Base-by-base conservation (phyloP, 2,888 invertebrate genomes). In the Agriopis leucophaearia region DNA sequence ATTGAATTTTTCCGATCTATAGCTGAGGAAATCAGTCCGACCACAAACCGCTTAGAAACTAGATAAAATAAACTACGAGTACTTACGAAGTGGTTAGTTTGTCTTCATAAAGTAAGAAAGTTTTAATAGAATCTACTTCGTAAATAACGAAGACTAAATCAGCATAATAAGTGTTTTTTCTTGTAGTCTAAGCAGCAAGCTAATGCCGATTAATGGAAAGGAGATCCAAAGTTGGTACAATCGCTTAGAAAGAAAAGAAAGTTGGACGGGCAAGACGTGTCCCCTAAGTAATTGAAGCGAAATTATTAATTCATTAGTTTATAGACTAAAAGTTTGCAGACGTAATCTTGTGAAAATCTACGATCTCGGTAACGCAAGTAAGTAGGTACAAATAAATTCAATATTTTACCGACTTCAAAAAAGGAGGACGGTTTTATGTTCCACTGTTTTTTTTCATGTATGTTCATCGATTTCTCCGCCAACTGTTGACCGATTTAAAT, bases 1-100 rank as follows among this genome's bases (percentile, higher is more conserved):
- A 68, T 68, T 68, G 64, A 64, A 56, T 64, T 68, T 68, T 59
- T 68, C 68, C 68, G 55, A 60, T 68, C 45, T 54, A 54, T 57
- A 54, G 57, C 36, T 2, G 51, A 62, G 52, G 51, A 44, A 55
- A 52, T 44, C 36, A 18, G 27, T 12, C 44, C 56, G 38, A 44
- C 60, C 54, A 55, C 56, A 27, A 18, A 38, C 44, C 42, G 18
- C 45, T 48, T 61, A 51, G 36, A 38, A 66, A 47, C 15, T 40
- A 27, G 36, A 50, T 51, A 45, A 42, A 45, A 38, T 38, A 51
- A 42, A 51, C 45, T 52, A 64, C n/a, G 45, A 55, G n/a, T n/a
- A n/a, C n/a, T n/a, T n/a, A n/a, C n/a, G n/a, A 61, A 47, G 15
- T 35, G 57, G 8, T 10, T 38, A 40, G 50, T 27, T 58, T 18